Percentiles rank a stretch among this genome's conserved stretches.
These are phyloP conservation scores for Lytechinus pictus DNA, from an alignment of 35 echinoderm and acorn worm species.

Conservation along the genomic window DNA sequence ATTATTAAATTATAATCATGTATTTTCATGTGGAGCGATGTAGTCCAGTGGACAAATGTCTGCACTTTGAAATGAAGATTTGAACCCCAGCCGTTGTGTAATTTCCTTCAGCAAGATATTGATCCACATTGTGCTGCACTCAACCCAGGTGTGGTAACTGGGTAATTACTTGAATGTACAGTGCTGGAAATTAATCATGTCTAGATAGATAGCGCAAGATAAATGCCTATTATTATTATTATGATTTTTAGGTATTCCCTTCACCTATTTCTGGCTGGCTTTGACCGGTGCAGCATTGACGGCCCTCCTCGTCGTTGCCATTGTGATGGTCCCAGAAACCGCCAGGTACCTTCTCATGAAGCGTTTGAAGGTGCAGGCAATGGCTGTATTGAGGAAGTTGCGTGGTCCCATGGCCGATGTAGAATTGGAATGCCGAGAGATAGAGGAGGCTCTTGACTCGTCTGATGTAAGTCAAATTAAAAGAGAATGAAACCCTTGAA, in stretches of 20 bases:
- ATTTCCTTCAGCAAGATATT: no score
- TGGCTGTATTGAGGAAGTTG: slow-evolving; percentile 57
- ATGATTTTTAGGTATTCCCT: slow-evolving; percentile 54
- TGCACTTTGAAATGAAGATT: no score
- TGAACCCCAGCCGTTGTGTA: no score
- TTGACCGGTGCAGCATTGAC: slow-evolving; percentile 53
- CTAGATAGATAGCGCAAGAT: no score
- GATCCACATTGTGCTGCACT: no score
- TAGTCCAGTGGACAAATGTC: no score
- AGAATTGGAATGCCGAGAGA: slow-evolving; percentile 77
- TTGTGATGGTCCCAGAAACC: slow-evolving; percentile 76
- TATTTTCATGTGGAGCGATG: no score
- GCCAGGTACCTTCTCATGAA: slow-evolving; percentile 75
- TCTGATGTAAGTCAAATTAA: slow-evolving; percentile 55
- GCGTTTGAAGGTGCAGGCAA: slow-evolving; percentile 60
- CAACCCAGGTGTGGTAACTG: no score
- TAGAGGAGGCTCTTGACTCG: slow-evolving; percentile 78
- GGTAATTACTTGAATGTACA: no score
- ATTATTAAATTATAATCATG: no score
- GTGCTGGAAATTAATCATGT: no score
- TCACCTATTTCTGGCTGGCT: slow-evolving; percentile 74
- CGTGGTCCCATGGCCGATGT: slow-evolving; percentile 62
- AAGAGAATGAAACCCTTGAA: not conserved
- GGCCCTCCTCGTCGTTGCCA: slow-evolving; percentile 49
- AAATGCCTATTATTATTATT: no score